Evolutionary conservation across 1,140 invertebrate genomes (phyloP).

Genomic region (Aethina tumida): DNA sequence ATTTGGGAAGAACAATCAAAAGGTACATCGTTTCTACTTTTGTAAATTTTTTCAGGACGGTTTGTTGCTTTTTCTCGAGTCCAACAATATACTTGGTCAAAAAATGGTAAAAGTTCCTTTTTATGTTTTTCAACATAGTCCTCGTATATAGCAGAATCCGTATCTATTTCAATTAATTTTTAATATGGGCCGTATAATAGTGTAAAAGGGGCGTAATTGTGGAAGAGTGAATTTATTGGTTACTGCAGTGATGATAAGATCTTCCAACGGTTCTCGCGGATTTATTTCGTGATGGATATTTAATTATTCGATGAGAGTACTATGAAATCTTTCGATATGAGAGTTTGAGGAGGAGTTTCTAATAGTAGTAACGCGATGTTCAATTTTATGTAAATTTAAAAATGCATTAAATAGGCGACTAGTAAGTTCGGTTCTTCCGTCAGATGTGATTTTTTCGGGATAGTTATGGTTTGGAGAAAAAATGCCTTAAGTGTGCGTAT

Average conservation of each 20-base stretch:
- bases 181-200: slow-evolving; percentile 21
- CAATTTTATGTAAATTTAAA: slow-evolving; percentile 15
- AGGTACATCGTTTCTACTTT: too few species aligned
- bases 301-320: slow-evolving; percentile 14
- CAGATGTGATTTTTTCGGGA: slow-evolving; percentile 21
- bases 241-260: slow-evolving; percentile 12
- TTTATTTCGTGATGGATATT: slow-evolving; percentile 8
- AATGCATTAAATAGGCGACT: slow-evolving; percentile 16
- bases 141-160: too few species aligned
- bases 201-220: slow-evolving; percentile 13
- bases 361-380: slow-evolving; percentile 12
- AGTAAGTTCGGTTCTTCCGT: slow-evolving; percentile 21
- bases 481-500: slow-evolving; percentile 12
- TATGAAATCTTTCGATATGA: slow-evolving; percentile 15
- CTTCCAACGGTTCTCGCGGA: slow-evolving; percentile 6
- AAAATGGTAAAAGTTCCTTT: too few species aligned
- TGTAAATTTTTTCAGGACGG: too few species aligned
- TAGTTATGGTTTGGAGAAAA: slow-evolving; percentile 18
- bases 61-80: too few species aligned
- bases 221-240: slow-evolving; percentile 10
- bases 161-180: too few species aligned
- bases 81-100: too few species aligned
- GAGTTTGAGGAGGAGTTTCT: slow-evolving; percentile 16
- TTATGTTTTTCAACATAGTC: too few species aligned
- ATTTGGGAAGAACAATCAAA: too few species aligned